Evolutionary conservation across 2,888 invertebrate species (phyloP), one percentile per base, ranked within the genome.

Genomic region (Brachynemurus nebulosus): DNA sequence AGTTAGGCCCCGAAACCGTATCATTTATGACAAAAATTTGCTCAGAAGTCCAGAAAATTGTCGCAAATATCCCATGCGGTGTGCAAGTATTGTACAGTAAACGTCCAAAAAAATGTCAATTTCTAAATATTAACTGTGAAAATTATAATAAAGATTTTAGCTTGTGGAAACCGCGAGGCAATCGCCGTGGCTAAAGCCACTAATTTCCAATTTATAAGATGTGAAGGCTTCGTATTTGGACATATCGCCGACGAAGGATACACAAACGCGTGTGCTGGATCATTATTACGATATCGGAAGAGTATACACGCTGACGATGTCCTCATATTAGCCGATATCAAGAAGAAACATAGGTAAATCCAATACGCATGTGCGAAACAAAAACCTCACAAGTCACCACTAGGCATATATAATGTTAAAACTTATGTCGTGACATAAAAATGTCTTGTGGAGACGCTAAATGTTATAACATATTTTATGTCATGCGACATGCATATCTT

Each of bases 181-280:
- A 47, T 89, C 37, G 81, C 86, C 5, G 72, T 86, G 2, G 84
- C 85, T 1, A 72, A 77, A 54, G 78, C 80, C 17, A 69, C 78
- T 44, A 68, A 73, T 45, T 64, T 82, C 40, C 70, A 83, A 55
- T 88, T 82, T 58, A 76, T 88, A 34, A 70, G 88, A 48, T 78
- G 74, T 2, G 88, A 88, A 64, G 80, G 84, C 1, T 89, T 77
- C 58, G 79, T 86, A 2, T 88, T 82, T 57, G 68, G 74, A 2
- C 86, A 88, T 59, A 66, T 89, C 1, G 88, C 80, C 2, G 88
- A 89, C 58, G 86, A 89, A 61, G 88, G 88, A 1, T 74, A 74
- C 51, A 81, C 78, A 48, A 71, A 86, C 56, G 80, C 82, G 1
- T 78, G 78, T 60, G 86, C 86, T 19, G 86, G 85, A 0, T 60